These are phyloP conservation scores for Eubasilissa regina DNA, from an alignment of 1,140 invertebrate genomes.

Conservation along the genomic window DNA sequence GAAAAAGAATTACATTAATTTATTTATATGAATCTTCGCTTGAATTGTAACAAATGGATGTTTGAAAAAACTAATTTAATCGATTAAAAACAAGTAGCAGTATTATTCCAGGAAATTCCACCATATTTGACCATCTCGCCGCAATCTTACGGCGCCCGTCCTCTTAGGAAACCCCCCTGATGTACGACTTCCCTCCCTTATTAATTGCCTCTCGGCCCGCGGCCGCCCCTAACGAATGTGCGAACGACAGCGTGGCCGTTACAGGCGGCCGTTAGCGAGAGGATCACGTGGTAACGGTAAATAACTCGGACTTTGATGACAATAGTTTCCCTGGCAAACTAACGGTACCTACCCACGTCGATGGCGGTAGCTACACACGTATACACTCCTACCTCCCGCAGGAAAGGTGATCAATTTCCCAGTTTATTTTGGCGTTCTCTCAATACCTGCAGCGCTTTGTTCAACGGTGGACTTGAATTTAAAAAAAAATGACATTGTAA, in stretches of 20 bases:
- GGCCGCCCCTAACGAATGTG: constrained; percentile 53
- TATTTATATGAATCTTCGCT: too few species aligned
- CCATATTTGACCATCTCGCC: background rate
- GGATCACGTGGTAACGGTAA: constrained; percentile 40
- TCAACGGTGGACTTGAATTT: too few species aligned
- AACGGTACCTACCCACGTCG: constrained; percentile 3
- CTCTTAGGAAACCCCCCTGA: constrained; percentile 40
- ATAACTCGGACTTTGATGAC: constrained; percentile 39
- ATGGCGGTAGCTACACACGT: background rate
- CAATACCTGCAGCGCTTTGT: too few species aligned
- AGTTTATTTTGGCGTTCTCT: too few species aligned
- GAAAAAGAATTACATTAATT: too few species aligned
- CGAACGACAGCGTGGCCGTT: constrained; percentile 52
- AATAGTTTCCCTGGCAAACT: constrained; percentile 19
- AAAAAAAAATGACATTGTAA: too few species aligned
- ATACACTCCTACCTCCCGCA: background rate
- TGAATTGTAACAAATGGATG: too few species aligned
- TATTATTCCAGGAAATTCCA: background rate
- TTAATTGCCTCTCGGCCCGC: constrained; percentile 54
- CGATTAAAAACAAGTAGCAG: too few species aligned
- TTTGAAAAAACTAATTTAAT: too few species aligned
- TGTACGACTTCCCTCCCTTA: constrained; percentile 54
- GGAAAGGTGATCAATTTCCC: too few species aligned
- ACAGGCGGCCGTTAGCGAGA: constrained; percentile 22
- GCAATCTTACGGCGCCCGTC: background rate